phyloP scores from a whole-genome alignment of 2,113 vertebrate species.

The Corapipo altera region DNA sequence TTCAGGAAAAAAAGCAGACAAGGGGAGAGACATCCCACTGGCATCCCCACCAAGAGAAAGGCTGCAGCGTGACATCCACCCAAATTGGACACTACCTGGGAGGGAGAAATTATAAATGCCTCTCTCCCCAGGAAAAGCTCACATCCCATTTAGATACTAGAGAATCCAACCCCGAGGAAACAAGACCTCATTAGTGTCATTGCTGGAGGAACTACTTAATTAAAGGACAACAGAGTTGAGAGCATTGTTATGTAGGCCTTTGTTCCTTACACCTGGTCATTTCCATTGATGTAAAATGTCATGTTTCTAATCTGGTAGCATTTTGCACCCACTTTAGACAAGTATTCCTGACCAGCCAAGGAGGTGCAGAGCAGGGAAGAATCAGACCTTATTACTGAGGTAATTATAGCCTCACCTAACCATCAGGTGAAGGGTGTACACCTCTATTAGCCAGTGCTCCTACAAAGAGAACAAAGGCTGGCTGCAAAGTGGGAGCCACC shows the following conservation, averaged over 20 bases:
- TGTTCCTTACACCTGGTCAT: constrained; percentile 64
- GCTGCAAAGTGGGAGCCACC: constrained; percentile 45
- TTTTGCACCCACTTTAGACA: constrained; percentile 55
- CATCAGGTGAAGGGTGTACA: constrained; percentile 18
- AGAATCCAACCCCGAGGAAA: constrained; percentile 61
- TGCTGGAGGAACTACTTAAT: constrained; percentile 48
- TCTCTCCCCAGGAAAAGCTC: constrained; percentile 41
- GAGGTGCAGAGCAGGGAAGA: constrained; percentile 26
- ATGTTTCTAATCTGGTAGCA: constrained; percentile 50
- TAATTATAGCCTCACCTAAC: constrained; percentile 61
- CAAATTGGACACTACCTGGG: constrained; percentile 30
- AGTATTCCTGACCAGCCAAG: background rate
- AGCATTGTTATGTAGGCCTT: constrained; percentile 49
- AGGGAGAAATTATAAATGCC: constrained; percentile 40
- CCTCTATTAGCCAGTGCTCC: constrained; percentile 50
- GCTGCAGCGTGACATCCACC: background rate
- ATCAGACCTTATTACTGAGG: constrained; percentile 43
- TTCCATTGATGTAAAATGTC: constrained; percentile 59
- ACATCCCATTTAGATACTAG: constrained; percentile 54
- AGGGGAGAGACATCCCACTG: background rate
- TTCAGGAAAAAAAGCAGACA: background rate
- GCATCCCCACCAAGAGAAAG: background rate
- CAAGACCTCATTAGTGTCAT: constrained; percentile 53
- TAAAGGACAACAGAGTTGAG: constrained; percentile 60
- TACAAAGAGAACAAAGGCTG: constrained; percentile 63